These are phyloP conservation scores for Upupa epops DNA, from an alignment of 2,113 vertebrate genomes.

Conservation along the genomic window DNA sequence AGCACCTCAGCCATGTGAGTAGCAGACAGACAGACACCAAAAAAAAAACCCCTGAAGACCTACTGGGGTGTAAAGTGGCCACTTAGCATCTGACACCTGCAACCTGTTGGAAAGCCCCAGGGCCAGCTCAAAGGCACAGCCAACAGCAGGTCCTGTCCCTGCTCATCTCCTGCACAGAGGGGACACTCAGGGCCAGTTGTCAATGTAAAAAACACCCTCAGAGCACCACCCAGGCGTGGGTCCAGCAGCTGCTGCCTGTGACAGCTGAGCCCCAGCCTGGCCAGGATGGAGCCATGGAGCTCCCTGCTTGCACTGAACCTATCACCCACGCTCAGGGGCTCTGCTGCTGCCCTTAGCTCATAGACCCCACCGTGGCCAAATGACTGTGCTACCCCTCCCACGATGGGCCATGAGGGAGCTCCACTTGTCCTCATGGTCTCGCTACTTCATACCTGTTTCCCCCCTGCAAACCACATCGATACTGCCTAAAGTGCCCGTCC, in stretches of 20 bases:
- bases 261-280: background rate
- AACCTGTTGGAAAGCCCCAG: background rate
- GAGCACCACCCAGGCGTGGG: rapidly evolving
- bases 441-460: background rate
- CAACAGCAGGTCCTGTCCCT: background rate
- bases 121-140: background rate
- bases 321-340: rapidly evolving
- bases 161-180: background rate
- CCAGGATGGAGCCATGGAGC: background rate
- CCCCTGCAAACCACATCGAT: rapidly evolving
- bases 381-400: background rate
- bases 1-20: background rate
- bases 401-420: background rate
- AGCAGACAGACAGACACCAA: background rate
- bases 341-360: background rate
- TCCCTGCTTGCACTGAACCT: no score
- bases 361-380: background rate
- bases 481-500: rapidly evolving
- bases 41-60: background rate
- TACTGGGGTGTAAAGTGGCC: rapidly evolving
- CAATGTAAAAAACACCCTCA: background rate
- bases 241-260: background rate
- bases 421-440: background rate
- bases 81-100: background rate
- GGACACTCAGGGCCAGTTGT: background rate